Conservation (phyloP, 2,797 vertebrate genomes). For the Mus caroli region DNA sequence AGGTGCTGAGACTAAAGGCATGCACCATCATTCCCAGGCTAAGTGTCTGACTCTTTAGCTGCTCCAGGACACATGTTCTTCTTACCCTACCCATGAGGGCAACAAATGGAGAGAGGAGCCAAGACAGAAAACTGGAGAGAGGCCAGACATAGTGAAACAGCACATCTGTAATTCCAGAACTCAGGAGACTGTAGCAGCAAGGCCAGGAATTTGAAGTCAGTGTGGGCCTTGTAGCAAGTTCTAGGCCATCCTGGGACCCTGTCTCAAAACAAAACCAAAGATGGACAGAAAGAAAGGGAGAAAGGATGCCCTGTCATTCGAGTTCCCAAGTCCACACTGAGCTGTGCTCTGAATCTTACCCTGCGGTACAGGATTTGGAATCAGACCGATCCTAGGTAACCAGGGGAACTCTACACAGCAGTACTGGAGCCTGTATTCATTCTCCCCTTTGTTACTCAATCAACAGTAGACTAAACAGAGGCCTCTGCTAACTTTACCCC, state of each 20-base stretch:
- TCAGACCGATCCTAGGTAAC: neutral
- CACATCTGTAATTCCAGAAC: neutral
- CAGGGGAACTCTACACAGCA: neutral
- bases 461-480: neutral
- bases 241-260: neutral
- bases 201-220: neutral
- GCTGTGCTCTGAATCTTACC: too few species aligned
- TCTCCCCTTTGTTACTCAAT: neutral
- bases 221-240: neutral
- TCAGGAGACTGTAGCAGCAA: neutral
- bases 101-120: neutral
- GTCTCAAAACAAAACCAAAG: neutral
- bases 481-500: neutral
- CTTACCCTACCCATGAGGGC: too few species aligned
- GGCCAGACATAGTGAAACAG: neutral
- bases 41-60: neutral
- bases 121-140: neutral
- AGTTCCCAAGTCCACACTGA: neutral
- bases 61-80: neutral
- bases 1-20: neutral
- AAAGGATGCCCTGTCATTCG: neutral
- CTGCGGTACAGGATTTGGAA: neutral
- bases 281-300: neutral
- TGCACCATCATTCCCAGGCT: neutral
- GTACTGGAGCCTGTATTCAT: too few species aligned